These are phyloP conservation scores for Mechanitis mazaeus DNA, from an alignment of 2,888 invertebrate genomes.

Conservation along the genomic window DNA sequence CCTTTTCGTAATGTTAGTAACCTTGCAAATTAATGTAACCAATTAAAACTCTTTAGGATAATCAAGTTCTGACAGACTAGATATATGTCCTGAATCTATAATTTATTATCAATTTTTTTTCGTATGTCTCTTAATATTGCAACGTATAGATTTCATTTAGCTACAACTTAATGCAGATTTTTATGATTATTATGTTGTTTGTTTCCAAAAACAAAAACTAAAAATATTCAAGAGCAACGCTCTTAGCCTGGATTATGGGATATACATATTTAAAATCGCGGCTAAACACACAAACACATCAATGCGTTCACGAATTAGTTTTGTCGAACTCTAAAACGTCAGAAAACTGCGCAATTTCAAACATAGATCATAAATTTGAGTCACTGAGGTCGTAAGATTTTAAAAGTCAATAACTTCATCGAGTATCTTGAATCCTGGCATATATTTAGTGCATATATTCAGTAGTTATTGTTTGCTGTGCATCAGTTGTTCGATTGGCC, in stretches of 20 bases:
- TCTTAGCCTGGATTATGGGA: neutral
- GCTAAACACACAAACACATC: neutral
- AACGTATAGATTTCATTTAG: too few relatives aligned
- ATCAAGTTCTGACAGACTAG: too few relatives aligned
- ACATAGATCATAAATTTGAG: conserved; percentile 25
- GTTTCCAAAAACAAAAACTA: conserved; percentile 10
- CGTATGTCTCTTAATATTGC: too few relatives aligned
- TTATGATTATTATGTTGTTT: conserved; percentile 16
- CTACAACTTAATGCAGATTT: neutral
- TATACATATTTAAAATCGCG: conserved; percentile 11
- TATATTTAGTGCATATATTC: conserved; percentile 66
- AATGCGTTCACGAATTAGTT: conserved; percentile 19
- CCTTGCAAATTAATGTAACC: too few relatives aligned
- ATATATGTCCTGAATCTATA: too few relatives aligned
- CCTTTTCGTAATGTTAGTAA: too few relatives aligned
- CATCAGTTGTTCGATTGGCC: conserved; percentile 58
- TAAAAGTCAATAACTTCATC: conserved; percentile 54
- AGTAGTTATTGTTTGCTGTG: conserved; percentile 50
- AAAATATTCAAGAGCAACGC: conserved; percentile 19
- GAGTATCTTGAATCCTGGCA: conserved; percentile 59
- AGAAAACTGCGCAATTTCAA: conserved; percentile 35
- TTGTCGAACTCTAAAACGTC: conserved; percentile 16
- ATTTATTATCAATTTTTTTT: too few relatives aligned
- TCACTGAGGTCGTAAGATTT: conserved; percentile 44
- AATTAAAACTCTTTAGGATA: too few relatives aligned